Base-by-base conservation (phyloP, 1,140 invertebrate genomes). In the Bombus soroeensis region DNA sequence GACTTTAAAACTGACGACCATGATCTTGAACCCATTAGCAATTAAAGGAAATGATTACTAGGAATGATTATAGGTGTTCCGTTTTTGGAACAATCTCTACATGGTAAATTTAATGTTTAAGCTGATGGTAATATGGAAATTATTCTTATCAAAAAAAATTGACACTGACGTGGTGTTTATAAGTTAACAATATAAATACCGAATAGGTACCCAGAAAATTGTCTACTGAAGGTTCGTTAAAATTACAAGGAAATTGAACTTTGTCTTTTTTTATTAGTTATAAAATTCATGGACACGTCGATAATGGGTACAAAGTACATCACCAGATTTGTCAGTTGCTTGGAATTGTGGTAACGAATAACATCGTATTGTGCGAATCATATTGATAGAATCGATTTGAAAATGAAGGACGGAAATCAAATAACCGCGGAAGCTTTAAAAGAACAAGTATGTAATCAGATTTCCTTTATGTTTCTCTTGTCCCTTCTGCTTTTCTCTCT, bases 371-470 rank as follows among this genome's bases (percentile, higher is more conserved):
- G 5, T 22, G 12, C 6, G 2, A 28, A 3, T 6, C 0, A 2
- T 12, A 28, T 37, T 39, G 12, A 0, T 22, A 70, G 2, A 12
- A 79, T 78, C 22, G 25, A 43, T 41, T 15, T 6, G 47, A 90
- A 80, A 2, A 91, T 90, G 62, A 94, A 93, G 64, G 89, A 88
- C 94, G 98, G 97, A 70, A 97, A 97, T 94, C 96, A 96, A 90
- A 97, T 98, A 85, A 94, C 98, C 83, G 97, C 97, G 0, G 96
- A 97, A 93, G 96, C 97, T 71, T 94, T 98, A 82, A 98, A 97
- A 94, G 95, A 96, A 91, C 97, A 98, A 96, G 97, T 98, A 95
- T 93, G 5, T 53, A 53, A 53, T 22, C 5, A 22, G 1, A 2
- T 12, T 3, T 66, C n/a, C 53, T 9, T 37, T 1, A 15, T 77